Conservation (phyloP, 1,140 invertebrate genomes). For the Plectus sambesii region DNA sequence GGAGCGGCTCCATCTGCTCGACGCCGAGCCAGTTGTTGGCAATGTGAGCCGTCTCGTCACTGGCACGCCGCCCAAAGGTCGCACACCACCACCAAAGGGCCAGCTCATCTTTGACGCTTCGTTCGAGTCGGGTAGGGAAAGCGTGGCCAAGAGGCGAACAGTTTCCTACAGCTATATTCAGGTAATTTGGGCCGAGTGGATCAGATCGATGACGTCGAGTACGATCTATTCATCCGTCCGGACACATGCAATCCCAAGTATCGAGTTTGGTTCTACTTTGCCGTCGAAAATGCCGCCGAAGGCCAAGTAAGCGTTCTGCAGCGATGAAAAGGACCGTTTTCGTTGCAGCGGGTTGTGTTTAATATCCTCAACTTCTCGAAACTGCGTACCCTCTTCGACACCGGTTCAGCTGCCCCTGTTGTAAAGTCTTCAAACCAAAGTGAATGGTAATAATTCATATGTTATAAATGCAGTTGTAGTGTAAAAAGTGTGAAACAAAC, state of each 20-base stretch:
- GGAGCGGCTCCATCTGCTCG: conserved; percentile 91
- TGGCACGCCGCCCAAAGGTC: conserved; percentile 80
- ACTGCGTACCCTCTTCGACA: conserved; percentile 70
- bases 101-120: conserved; percentile 93
- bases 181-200: conserved; percentile 91
- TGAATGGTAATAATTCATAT: too few relatives aligned
- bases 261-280: conserved; percentile 94
- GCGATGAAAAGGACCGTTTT: background rate
- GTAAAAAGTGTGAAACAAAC: too few relatives aligned
- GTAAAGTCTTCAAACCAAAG: conserved; percentile 67
- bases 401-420: conserved; percentile 82
- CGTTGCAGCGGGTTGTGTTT: conserved; percentile 74
- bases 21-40: conserved; percentile 80
- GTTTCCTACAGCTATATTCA: conserved; percentile 45
- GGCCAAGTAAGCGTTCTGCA: conserved; percentile 62
- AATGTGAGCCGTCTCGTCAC: conserved; percentile 65
- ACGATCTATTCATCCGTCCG: conserved; percentile 86
- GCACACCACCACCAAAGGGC: conserved; percentile 79
- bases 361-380: conserved; percentile 95
- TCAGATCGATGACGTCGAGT: conserved; percentile 81
- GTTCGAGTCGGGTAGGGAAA: conserved; percentile 69
- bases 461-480: conserved; percentile 31
- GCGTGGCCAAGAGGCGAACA: background rate
- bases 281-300: conserved; percentile 82
- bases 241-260: conserved; percentile 87